Base-by-base conservation (phyloP, 1,140 invertebrate genomes). In the Drosophila arizonae region DNA sequence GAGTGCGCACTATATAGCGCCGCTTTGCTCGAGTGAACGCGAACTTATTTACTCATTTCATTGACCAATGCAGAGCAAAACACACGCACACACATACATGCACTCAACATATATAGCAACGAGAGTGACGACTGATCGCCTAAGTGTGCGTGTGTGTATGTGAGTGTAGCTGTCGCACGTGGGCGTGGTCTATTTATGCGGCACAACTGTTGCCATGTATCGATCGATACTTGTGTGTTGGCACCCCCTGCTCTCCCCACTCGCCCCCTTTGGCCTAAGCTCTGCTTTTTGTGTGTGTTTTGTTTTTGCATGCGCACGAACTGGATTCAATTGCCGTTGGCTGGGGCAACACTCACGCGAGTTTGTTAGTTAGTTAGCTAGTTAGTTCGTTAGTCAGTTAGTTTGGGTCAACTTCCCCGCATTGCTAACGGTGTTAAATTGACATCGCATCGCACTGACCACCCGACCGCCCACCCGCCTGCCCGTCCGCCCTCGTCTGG, bases 11-110 rank as follows among this genome's bases (percentile, higher is more conserved):
- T 77, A 89, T 71, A 43, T 71, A 41, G 51, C 36, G 54, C 61
- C 41, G 54, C 62, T 64, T n/a, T 60, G 69, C 57, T 66, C 57
- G 56, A 57, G 33, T 76, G 72, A 82, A 74, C 76, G 74, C 67
- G 77, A 72, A 79, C 69, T 79, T 81, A 77, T 81, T 84, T 78
- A 78, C 66, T 87, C 90, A 77, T 90, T 89, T 79, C 77, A 82
- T 79, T 90, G 90, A 90, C 90, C 90, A 90, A 90, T 90, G 85
- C 90, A 90, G 90, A 81, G 89, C 85, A 90, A 55, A 68, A 17
- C 43, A 63, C 52, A 63, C 57, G 41, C 69, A 51, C 43, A 48
- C 60, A 60, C 33, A 45, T 41, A 51, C n/a, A 54, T 28, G 9
- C 10, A 6, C 45, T 43, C 36, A 45, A 50, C 58, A 50, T 55